A percentile compares a stretch with the other conserved stretches of the same genome.
These are phyloP conservation scores for Seriola aureovittata DNA, from an alignment of 2,113 vertebrate species.

Conservation along the genomic window DNA sequence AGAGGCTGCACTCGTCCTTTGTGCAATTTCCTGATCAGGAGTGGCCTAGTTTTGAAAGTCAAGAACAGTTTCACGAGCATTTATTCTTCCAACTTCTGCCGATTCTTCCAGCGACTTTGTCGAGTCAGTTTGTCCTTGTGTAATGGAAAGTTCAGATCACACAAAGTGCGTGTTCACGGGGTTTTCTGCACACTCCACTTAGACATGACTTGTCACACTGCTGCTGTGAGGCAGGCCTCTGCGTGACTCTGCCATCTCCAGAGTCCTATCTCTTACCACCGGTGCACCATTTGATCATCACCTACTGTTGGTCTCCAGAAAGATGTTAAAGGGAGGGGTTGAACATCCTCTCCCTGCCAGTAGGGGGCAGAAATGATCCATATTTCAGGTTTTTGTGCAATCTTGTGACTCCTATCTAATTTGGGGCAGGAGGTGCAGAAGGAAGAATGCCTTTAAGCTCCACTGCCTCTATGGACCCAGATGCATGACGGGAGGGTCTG, in stretches of 20 bases:
- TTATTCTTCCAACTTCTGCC: slow-evolving; percentile 48
- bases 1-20: slow-evolving; percentile 67
- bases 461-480: slow-evolving; percentile 58
- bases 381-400: slow-evolving; percentile 6
- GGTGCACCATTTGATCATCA: slow-evolving; percentile 35
- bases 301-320: slow-evolving; percentile 6
- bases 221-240: slow-evolving; percentile 17
- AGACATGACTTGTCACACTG: slow-evolving; percentile 23
- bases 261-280: slow-evolving; percentile 8
- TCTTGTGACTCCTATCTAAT: slow-evolving; percentile 40
- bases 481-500: slow-evolving; percentile 55
- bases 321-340: no score
- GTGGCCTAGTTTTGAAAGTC: slow-evolving; percentile 78
- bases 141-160: slow-evolving; percentile 35
- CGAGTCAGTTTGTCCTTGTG: slow-evolving; percentile 33
- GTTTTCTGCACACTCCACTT: slow-evolving; percentile 15
- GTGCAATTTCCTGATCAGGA: slow-evolving; percentile 79
- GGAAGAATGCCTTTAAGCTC: slow-evolving; percentile 57
- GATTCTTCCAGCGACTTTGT: slow-evolving; percentile 70
- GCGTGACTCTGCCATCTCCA: slow-evolving; percentile 23
- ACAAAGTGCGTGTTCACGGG: slow-evolving; percentile 21
- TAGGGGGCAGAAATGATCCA: slow-evolving; percentile 78
- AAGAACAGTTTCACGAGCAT: slow-evolving; percentile 62
- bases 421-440: slow-evolving; percentile 53
- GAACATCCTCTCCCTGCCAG: slow-evolving; percentile 40